Percentiles rank a stretch among this genome's conserved stretches.
phyloP scores from a whole-genome alignment of 2,113 vertebrate species.

The Geothlypis trichas region DNA sequence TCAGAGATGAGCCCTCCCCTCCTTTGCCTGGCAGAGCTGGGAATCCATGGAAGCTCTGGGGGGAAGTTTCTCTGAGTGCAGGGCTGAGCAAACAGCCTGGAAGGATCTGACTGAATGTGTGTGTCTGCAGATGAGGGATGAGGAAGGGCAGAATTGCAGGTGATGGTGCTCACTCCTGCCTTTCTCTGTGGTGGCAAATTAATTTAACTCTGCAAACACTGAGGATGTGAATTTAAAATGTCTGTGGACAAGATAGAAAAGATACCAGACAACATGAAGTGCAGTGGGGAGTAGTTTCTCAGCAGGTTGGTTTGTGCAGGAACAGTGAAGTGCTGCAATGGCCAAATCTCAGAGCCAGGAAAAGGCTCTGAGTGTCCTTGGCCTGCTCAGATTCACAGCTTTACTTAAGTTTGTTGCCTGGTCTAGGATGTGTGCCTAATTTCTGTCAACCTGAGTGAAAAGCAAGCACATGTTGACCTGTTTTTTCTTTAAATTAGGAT shows the following conservation, averaged over 20 bases:
- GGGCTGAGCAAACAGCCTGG: background rate
- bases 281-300: background rate
- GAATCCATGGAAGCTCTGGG: background rate
- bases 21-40: background rate
- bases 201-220: background rate
- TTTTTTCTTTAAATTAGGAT: background rate
- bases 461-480: background rate
- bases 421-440: background rate
- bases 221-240: background rate
- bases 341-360: background rate
- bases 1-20: background rate
- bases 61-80: background rate
- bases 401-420: background rate
- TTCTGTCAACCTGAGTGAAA: background rate
- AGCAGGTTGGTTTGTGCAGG: background rate
- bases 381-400: background rate
- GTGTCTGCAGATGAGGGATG: background rate
- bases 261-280: fast-evolving
- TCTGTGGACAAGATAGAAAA: background rate
- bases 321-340: background rate
- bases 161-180: background rate
- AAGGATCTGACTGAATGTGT: background rate
- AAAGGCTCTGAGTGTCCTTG: background rate
- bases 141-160: background rate
- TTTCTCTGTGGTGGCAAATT: background rate